Evolutionary conservation across 2,888 invertebrate species (phyloP).

Genomic region (Ectemnius continuus): DNA sequence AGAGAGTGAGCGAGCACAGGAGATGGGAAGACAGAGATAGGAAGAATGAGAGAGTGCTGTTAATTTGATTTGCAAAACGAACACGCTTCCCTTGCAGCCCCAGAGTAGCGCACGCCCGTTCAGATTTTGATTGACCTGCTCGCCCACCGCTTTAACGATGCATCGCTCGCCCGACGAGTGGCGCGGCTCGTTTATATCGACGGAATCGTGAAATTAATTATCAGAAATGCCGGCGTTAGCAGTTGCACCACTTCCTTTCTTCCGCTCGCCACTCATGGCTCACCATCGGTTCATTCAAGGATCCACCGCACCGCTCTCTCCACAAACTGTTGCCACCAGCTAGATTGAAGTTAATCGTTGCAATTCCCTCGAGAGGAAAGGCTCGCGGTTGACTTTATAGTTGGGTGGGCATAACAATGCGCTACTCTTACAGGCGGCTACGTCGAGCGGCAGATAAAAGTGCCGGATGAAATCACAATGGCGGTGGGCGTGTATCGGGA

Average conservation of each 20-base stretch:
- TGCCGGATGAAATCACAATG: background rate
- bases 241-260: no score
- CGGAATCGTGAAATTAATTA: conserved; percentile 7
- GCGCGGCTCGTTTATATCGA: background rate
- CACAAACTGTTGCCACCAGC: no score
- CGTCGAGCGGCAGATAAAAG: background rate
- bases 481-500: conserved; percentile 28
- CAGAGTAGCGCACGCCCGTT: background rate
- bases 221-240: background rate
- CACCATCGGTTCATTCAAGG: no score
- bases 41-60: conserved; percentile 23
- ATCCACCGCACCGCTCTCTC: no score
- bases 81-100: background rate
- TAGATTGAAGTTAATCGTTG: no score
- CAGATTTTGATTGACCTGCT: background rate
- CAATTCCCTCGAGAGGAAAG: background rate
- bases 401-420: no score
- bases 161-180: background rate
- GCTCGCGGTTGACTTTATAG: no score
- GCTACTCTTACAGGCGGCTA: no score
- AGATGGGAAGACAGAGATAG: background rate
- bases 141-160: no score
- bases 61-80: conserved; percentile 6
- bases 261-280: no score
- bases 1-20: background rate